A percentile compares a stretch with the other conserved stretches of the same genome.
These are phyloP conservation scores for Calyptommatus sinebrachiatus DNA, from an alignment of 2,113 vertebrate species.

Conservation along the genomic window DNA sequence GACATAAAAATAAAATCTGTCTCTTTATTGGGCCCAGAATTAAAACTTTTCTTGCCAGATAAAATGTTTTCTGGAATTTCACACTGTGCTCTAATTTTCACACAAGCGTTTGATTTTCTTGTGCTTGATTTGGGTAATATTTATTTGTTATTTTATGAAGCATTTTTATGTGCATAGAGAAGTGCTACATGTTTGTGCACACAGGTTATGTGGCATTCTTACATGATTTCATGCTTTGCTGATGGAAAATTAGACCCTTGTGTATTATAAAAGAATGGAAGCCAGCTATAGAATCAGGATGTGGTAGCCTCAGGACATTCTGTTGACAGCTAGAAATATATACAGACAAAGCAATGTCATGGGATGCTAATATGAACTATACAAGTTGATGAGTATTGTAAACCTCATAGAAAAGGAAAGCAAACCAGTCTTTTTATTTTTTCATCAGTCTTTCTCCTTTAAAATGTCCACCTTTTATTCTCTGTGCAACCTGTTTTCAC, in stretches of 20 bases:
- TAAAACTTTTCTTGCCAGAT: constrained; percentile 38
- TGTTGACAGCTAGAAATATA: constrained; percentile 94
- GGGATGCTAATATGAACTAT: constrained; percentile 93
- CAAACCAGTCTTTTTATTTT: constrained; percentile 57
- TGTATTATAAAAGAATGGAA: constrained; percentile 88
- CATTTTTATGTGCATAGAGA: constrained; percentile 77
- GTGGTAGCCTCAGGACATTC: constrained; percentile 94
- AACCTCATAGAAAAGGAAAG: constrained; percentile 78
- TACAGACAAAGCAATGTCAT: constrained; percentile 88
- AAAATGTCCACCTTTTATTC: constrained; percentile 44
- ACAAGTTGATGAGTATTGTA: constrained; percentile 82
- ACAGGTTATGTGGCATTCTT: constrained; percentile 89
- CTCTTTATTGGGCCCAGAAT: constrained; percentile 41
- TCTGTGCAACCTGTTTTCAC: constrained; percentile 43
- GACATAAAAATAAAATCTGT: neutral
- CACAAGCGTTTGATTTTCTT: constrained; percentile 57
- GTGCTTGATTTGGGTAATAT: constrained; percentile 73
- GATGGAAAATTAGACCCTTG: constrained; percentile 94
- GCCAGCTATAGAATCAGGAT: constrained; percentile 83
- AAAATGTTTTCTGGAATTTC: constrained; percentile 36
- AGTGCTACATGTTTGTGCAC: constrained; percentile 81
- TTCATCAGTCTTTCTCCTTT: constrained; percentile 41
- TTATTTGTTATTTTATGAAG: constrained; percentile 89
- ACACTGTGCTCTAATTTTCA: constrained; percentile 54
- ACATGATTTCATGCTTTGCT: constrained; percentile 96